A percentile compares a stretch with the other conserved stretches of the same genome.
Conservation (phyloP, 1,140 invertebrate genomes). For the Pseudomyrmex flavicornis region DNA sequence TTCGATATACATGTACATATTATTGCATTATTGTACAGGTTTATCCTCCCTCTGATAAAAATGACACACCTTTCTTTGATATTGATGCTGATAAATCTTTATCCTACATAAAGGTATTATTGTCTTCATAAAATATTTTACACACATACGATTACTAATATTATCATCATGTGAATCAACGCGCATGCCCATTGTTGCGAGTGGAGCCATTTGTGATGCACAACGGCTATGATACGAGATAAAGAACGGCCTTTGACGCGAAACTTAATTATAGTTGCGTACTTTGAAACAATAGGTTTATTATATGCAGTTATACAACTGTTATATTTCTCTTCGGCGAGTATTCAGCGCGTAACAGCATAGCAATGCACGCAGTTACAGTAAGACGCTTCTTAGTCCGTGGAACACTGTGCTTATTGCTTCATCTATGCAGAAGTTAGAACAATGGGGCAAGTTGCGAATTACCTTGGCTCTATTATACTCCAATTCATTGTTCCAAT, state of each 20-base stretch:
- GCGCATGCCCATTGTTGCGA: neutral
- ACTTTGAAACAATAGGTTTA: slow-evolving; percentile 70
- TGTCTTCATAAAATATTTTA: no score
- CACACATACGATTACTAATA: no score
- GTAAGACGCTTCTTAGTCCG: slow-evolving; percentile 65
- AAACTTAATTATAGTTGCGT: slow-evolving; percentile 69
- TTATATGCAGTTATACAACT: slow-evolving; percentile 58
- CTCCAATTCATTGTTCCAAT: neutral
- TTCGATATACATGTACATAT: slow-evolving; percentile 6
- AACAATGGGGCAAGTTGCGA: slow-evolving; percentile 59
- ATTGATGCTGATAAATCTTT: no score
- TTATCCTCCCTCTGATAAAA: neutral
- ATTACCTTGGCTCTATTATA: slow-evolving; percentile 33
- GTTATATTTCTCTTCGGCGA: slow-evolving; percentile 64
- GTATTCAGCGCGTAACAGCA: slow-evolving; percentile 64
- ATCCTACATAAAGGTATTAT: no score
- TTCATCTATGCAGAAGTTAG: slow-evolving; percentile 57
- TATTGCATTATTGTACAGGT: neutral
- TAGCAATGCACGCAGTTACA: slow-evolving; percentile 50
- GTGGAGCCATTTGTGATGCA: slow-evolving; percentile 16
- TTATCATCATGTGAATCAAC: neutral
- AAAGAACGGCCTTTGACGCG: slow-evolving; percentile 22
- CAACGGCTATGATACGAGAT: neutral
- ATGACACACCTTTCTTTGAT: neutral
- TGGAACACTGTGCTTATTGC: slow-evolving; percentile 52